phyloP scores from a whole-genome alignment of 2,113 vertebrate species.

The Engystomops pustulosus region DNA sequence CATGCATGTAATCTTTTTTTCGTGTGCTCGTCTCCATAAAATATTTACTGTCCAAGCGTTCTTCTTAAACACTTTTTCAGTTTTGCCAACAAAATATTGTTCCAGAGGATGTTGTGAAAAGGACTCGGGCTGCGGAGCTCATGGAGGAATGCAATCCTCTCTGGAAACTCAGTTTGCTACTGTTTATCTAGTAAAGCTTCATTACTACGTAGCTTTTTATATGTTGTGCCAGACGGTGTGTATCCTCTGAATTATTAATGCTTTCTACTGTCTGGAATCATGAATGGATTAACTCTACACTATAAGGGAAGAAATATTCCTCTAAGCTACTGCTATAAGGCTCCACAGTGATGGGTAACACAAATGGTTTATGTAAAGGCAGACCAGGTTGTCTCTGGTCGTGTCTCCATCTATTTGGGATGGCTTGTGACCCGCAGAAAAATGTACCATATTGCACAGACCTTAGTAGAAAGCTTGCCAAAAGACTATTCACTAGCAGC shows the following conservation, averaged over 20 bases:
- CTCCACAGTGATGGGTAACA: not conserved
- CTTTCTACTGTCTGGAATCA: constrained; percentile 1
- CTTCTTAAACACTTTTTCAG: too few relatives aligned
- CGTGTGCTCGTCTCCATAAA: too few relatives aligned
- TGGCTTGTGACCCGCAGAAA: too few relatives aligned
- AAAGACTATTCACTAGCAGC: too few relatives aligned
- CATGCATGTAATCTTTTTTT: too few relatives aligned
- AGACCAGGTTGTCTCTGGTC: not conserved
- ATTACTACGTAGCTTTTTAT: not conserved
- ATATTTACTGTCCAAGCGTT: too few relatives aligned
- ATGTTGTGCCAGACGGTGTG: constrained; percentile 7
- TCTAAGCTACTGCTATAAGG: too few relatives aligned
- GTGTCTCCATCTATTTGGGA: not conserved
- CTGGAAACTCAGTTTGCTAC: not conserved
- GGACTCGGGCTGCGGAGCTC: not conserved
- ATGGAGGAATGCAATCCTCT: constrained; percentile 5
- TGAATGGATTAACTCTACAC: not conserved
- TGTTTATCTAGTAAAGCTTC: constrained; percentile 22
- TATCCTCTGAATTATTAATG: constrained; percentile 27
- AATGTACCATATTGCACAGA: not conserved
- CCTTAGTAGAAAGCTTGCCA: not conserved
- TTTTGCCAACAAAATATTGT: not conserved
- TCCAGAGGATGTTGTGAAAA: not conserved
- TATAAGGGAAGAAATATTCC: not conserved
- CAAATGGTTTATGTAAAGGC: not conserved